Percentiles rank a stretch among this genome's conserved stretches.
Conservation (phyloP, 2,797 vertebrate species). For the Artibeus jamaicensis region DNA sequence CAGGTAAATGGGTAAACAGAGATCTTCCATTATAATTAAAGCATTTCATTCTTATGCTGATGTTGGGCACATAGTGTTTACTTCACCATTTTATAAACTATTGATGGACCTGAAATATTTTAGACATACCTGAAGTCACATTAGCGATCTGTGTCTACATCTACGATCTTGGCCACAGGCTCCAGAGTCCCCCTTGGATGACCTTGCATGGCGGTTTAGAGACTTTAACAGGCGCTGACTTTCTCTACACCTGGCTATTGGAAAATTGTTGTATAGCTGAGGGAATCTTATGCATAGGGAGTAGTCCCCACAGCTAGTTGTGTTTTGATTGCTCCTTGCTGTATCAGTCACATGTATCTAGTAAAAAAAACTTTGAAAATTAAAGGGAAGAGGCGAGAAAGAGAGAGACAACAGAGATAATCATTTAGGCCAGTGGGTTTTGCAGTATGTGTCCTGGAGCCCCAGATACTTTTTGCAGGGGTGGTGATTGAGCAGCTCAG, state of each 20-base stretch:
- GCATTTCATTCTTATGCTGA: neutral
- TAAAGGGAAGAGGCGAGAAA: neutral
- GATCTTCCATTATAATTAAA: neutral
- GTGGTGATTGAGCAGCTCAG: fast-evolving
- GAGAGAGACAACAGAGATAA: neutral
- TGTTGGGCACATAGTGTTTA: neutral
- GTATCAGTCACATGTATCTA: neutral
- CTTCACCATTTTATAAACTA: neutral
- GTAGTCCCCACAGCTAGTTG: neutral
- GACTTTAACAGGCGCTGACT: neutral
- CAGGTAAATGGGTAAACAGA: neutral
- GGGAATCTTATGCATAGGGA: no score
- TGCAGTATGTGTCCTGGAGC: neutral
- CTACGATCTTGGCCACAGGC: neutral
- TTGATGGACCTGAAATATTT: neutral
- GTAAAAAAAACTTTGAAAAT: neutral
- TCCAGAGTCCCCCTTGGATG: neutral
- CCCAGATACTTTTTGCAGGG: neutral
- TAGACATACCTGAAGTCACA: neutral
- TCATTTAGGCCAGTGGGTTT: neutral
- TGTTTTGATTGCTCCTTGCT: neutral
- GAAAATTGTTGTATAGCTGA: neutral
- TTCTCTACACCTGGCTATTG: neutral
- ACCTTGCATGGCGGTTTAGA: neutral
- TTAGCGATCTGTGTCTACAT: neutral